Conservation (phyloP, 2,113 vertebrate species). For the Hipposideros armiger region DNA sequence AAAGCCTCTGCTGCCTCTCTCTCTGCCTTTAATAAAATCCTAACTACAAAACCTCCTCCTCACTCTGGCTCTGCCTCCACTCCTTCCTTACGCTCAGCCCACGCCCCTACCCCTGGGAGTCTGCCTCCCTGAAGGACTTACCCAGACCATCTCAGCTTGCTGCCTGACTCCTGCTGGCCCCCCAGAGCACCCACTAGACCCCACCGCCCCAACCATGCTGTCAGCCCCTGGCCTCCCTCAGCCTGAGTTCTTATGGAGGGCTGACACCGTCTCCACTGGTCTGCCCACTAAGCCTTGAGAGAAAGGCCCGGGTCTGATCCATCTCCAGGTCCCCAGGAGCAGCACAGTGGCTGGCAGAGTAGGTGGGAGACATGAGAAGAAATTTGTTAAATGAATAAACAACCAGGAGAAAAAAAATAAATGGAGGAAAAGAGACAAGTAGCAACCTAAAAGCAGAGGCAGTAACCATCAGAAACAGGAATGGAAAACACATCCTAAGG, state of each 20-base stretch:
- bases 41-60: neutral
- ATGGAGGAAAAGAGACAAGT: neutral
- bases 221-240: neutral
- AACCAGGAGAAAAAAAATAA: neutral
- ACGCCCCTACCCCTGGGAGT: neutral
- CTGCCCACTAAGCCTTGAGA: neutral
- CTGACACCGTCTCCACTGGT: neutral
- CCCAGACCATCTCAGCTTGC: neutral
- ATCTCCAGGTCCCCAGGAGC: neutral
- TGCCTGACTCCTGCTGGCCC: neutral
- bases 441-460: neutral
- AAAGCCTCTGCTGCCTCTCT: neutral
- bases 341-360: neutral
- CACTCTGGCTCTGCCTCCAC: neutral
- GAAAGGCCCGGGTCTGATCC: neutral
- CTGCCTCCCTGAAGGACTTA: neutral
- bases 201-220: neutral
- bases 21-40: neutral
- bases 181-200: no score
- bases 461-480: neutral
- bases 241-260: neutral
- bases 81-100: neutral
- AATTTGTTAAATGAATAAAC: conserved; percentile 31
- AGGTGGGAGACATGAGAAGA: conserved; percentile 6
- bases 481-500: neutral